A percentile compares a stretch with the other conserved stretches of the same genome.
These are phyloP conservation scores for Alligator mississippiensis DNA, from an alignment of 2,113 vertebrate genomes.

Conservation along the genomic window DNA sequence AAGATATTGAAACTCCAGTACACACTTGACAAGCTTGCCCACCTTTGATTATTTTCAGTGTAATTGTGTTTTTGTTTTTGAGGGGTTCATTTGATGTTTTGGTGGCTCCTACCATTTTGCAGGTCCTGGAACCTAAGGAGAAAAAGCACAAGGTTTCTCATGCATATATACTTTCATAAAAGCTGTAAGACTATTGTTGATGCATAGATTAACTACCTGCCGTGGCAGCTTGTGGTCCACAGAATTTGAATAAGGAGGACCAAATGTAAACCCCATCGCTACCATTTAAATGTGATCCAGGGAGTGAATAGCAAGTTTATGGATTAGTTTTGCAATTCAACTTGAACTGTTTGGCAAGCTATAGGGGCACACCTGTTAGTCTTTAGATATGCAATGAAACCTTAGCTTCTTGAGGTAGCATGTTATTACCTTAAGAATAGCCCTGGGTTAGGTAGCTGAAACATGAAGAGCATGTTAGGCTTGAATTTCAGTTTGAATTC, in stretches of 20 bases:
- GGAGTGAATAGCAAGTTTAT: conserved; percentile 25
- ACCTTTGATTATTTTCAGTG: fast-evolving
- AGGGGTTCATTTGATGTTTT: background rate
- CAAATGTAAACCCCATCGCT: background rate
- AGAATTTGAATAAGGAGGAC: background rate
- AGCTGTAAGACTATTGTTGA: fast-evolving
- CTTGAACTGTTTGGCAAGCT: conserved; percentile 41
- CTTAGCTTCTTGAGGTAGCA: conserved; percentile 37
- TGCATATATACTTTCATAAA: background rate
- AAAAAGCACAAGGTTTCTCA: background rate
- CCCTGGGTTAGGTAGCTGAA: conserved; percentile 57
- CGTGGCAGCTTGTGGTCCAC: background rate
- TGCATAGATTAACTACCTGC: background rate
- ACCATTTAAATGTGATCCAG: background rate
- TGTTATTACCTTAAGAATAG: conserved; percentile 58
- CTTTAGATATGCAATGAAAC: conserved; percentile 56
- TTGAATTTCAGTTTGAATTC: conserved; percentile 50
- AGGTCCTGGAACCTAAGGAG: fast-evolving
- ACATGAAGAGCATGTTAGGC: conserved; percentile 42
- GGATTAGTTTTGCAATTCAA: conserved; percentile 55
- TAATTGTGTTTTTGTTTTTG: fast-evolving
- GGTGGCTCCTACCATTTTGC: background rate
- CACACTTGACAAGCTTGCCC: fast-evolving
- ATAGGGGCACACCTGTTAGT: conserved; percentile 27
- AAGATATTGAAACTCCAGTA: fast-evolving